Evolutionary conservation across 2,113 vertebrate species (phyloP), one percentile per base, ranked within the genome.

Genomic region (Paratilapia polleni): DNA sequence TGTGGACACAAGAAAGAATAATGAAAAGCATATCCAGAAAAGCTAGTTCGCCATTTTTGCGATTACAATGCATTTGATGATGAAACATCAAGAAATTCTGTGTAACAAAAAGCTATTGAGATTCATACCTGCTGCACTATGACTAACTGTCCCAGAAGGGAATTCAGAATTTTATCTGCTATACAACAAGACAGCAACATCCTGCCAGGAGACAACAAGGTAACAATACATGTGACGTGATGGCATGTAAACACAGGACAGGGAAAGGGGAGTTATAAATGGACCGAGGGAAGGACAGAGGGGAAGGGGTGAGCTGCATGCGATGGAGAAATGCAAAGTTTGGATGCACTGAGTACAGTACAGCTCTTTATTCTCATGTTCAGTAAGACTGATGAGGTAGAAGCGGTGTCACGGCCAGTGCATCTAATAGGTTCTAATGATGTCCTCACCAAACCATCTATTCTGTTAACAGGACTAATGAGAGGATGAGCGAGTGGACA

Each of bases 391-490:
- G 81, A 87, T 80, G 79, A 77, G 79, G 28, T 63, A 59, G 62
- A 88, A 24, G 56, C 88, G 12, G 56, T 70, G 80, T 88, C 88
- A 88, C 80, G 80, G 87, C 90, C 87, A 59, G 60, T 86, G 88
- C 88, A 81, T 92, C 89, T 93, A 90, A 93, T 90, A 74, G 80
- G 87, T 81, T 85, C 63, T 94, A 93, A 94, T 80, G 88, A 93
- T 59, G 78, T 64, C 82, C 86, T 82, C 59, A 26, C 68, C 43
- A 43, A 64, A 77, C 84, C 64, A 63, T 84, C 34, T 41, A 54
- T 85, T 85, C 87, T 86, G 81, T 74, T 74, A 85, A 81, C 73
- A 75, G 59, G 80, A 81, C 77, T 90, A 91, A 93, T 90, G 85
- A 94, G 91, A 89, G 75, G 77, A 76, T 57, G 68, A 68, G 84